Base-by-base conservation (phyloP, 2,888 invertebrate genomes). In the Trileptium ribeirensis region DNA sequence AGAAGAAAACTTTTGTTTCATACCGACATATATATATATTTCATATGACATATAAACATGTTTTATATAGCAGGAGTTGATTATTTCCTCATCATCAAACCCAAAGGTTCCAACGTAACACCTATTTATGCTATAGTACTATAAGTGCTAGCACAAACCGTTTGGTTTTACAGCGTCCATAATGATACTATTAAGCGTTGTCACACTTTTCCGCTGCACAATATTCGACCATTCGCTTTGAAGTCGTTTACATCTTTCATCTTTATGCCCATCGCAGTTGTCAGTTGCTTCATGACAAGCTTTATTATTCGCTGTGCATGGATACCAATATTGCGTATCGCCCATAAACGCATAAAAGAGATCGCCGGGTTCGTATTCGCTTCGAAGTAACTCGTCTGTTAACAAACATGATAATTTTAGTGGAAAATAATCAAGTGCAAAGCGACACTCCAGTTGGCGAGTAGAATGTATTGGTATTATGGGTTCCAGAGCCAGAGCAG, bases 261-360 rank as follows among this genome's bases (percentile, higher is more conserved):
- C n/a, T n/a, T 39, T 39, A n/a, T 75, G 38, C 3, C 77, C 77
- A 8, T 39, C 8, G 38, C 77, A 75, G n/a, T 39, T 39, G 15
- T 77, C n/a, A n/a, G 70, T 75, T 3, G n/a, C 79, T 3, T 1
- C 34, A 3, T n/a, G 8, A 75, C 79, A 79, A 36, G 2, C 79
- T 1, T 77, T 2, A 37, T 79, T 79, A 36, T n/a, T 29, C 37
- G n/a, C 29, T n/a, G 79, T 75, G 37, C 79, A 79, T 8, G 70
- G 74, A 34, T 33, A 39, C 67, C 67, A 79, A 40, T 40, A 33
- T 37, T 79, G 79, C n/a, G 79, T 75, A 34, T 79, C 79, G 33
- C 79, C 79, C 33, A 36, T 79, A n/a, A 79, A 33, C 24, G 24
- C 8, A 51, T 51, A 51, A 8, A 51, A 51, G 8, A 51, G 24